A percentile compares a stretch with the other conserved stretches of the same genome.
phyloP scores from a whole-genome alignment of 1,140 invertebrate genomes.

The Ceratosolen solmsi region DNA sequence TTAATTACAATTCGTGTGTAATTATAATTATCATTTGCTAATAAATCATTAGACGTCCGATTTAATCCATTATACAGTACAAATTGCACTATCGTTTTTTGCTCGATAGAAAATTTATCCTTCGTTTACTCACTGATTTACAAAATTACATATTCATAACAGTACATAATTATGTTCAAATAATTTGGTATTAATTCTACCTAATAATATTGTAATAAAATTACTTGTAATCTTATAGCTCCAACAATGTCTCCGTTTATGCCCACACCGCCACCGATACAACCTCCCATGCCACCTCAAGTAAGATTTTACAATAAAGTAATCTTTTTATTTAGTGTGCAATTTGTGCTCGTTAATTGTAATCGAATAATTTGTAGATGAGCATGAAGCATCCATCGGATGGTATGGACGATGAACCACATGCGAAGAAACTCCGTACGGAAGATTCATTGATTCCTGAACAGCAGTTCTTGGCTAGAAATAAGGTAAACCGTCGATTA shows the following conservation, averaged over 20 bases:
- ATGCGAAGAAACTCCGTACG: conserved; percentile 89
- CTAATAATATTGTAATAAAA: neutral
- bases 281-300: conserved; percentile 64
- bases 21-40: too few relatives aligned
- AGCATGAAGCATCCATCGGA: conserved; percentile 73
- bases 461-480: conserved; percentile 83
- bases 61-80: too few relatives aligned
- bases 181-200: too few relatives aligned
- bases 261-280: conserved; percentile 69
- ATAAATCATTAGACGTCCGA: too few relatives aligned
- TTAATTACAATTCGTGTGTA: too few relatives aligned
- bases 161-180: too few relatives aligned
- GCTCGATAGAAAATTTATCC: too few relatives aligned
- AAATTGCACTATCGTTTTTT: too few relatives aligned
- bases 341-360: neutral
- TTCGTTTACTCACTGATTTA: too few relatives aligned
- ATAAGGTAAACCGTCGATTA: conserved; percentile 71
- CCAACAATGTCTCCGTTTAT: conserved; percentile 74
- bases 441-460: conserved; percentile 96
- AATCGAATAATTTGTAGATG: conserved; percentile 57
- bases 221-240: conserved; percentile 61
- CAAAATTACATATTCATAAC: too few relatives aligned
- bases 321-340: conserved; percentile 24
- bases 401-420: conserved; percentile 85
- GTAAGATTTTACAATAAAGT: conserved; percentile 53